Percentiles rank a stretch among this genome's conserved stretches.
Evolutionary conservation across 1,140 invertebrate species (phyloP).

Genomic region (Philotrypesis tridentata): DNA sequence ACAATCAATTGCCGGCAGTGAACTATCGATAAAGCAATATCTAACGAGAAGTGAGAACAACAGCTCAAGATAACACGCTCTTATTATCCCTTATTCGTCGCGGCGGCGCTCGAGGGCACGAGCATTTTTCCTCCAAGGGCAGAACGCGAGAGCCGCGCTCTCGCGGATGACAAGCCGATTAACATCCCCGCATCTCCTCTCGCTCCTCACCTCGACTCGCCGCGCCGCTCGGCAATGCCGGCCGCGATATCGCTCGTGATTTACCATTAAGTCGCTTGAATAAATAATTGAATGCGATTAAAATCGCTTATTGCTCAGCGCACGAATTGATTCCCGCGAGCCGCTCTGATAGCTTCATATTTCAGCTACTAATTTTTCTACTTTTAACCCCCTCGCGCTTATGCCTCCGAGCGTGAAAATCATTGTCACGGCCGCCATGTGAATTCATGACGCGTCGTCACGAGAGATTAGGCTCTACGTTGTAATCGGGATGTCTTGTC

Average conservation of each 20-base stretch:
- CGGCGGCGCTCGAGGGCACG: conserved; percentile 43
- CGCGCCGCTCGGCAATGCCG: conserved; percentile 34
- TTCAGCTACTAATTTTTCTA: conserved; percentile 24
- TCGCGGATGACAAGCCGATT: conserved; percentile 56
- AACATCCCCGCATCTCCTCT: conserved; percentile 14
- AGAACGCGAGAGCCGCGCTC: no score
- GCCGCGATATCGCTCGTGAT: conserved; percentile 29
- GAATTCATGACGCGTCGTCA: conserved; percentile 24
- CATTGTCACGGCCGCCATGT: conserved; percentile 2
- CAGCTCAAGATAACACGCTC: not conserved
- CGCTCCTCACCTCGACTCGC: not conserved
- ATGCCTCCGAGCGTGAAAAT: not conserved
- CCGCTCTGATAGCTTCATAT: conserved; percentile 34
- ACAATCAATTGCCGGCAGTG: not conserved
- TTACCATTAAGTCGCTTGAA: conserved; percentile 39
- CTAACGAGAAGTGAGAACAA: not conserved
- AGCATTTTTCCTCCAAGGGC: conserved; percentile 55
- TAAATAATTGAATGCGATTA: conserved; percentile 51
- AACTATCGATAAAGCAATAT: not conserved
- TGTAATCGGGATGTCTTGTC: not conserved
- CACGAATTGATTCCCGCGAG: conserved; percentile 36
- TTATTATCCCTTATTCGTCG: not conserved
- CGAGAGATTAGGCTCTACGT: conserved; percentile 10
- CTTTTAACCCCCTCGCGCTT: no score
- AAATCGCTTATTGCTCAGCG: conserved; percentile 25